Conservation (phyloP, 2,113 vertebrate genomes). For the Columbina picui region DNA sequence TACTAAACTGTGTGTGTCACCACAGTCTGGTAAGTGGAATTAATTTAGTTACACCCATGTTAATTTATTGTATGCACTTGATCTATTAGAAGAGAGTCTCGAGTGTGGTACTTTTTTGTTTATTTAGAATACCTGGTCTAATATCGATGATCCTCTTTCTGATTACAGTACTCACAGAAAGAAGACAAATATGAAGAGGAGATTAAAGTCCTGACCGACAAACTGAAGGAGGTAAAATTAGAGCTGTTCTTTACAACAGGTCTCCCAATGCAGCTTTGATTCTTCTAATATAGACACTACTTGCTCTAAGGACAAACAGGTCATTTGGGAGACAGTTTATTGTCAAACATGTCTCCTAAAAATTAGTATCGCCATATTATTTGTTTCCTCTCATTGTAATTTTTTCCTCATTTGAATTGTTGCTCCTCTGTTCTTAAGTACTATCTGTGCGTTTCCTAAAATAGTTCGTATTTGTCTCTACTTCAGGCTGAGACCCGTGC, state of each 20-base stretch:
- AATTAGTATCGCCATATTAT: neutral
- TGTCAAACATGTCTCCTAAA: neutral
- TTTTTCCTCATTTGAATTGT: neutral
- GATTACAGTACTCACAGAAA: conserved; percentile 96
- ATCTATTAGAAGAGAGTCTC: neutral
- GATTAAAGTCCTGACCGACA: conserved; percentile 98
- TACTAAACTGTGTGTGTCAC: neutral
- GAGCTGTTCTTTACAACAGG: neutral
- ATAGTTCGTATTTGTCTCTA: neutral
- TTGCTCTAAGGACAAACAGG: neutral
- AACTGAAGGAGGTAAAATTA: conserved; percentile 94
- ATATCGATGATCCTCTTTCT: conserved; percentile 64
- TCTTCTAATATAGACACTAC: neutral
- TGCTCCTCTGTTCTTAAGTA: neutral
- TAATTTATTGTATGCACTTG: neutral
- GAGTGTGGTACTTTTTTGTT: fast-evolving
- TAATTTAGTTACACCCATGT: neutral
- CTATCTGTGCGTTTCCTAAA: neutral
- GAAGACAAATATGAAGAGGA: conserved; percentile 99
- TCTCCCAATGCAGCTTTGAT: neutral
- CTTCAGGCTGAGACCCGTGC: conserved; percentile 96
- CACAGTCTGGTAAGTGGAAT: neutral
- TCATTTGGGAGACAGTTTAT: neutral
- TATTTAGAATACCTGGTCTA: neutral
- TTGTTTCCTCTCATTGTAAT: neutral